Evolutionary conservation across 2,888 invertebrate species (phyloP).

Genomic region (Andricus quercusramuli): DNA sequence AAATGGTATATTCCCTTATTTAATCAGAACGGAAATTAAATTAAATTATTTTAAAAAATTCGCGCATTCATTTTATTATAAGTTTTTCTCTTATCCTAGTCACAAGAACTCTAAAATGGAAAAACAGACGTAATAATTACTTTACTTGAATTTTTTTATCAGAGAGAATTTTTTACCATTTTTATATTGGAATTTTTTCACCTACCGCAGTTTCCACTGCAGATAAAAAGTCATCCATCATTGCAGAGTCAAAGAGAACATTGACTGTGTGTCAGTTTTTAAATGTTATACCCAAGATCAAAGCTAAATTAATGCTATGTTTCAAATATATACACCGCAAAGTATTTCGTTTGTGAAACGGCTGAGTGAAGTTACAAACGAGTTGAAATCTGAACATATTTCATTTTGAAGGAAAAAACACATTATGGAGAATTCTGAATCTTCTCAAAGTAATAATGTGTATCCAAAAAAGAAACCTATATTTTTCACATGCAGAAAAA

Average conservation of each 20-base stretch:
- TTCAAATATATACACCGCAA: neutral
- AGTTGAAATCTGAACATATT: neutral
- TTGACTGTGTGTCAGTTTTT: slow-evolving; percentile 1
- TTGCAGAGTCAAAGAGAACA: neutral
- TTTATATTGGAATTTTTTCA: neutral
- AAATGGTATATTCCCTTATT: no score
- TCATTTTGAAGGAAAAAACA: neutral
- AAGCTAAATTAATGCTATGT: neutral
- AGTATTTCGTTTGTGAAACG: neutral
- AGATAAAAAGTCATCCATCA: slow-evolving; percentile 15
- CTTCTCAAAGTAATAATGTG: neutral
- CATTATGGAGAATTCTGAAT: neutral
- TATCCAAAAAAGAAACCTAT: neutral
- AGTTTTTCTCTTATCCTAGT: neutral
- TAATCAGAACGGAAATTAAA: no score
- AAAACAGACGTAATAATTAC: neutral
- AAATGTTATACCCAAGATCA: slow-evolving; percentile 3
- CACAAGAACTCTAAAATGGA: neutral
- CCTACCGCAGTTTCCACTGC: slow-evolving; percentile 4
- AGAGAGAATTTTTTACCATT: neutral
- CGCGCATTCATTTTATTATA: no score
- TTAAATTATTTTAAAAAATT: no score
- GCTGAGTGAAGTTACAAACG: neutral
- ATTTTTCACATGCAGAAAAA: neutral
- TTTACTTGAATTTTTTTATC: neutral